A percentile compares a stretch with the other conserved stretches of the same genome.
Evolutionary conservation across 2,113 vertebrate genomes (phyloP).

Genomic region (Zeus faber): DNA sequence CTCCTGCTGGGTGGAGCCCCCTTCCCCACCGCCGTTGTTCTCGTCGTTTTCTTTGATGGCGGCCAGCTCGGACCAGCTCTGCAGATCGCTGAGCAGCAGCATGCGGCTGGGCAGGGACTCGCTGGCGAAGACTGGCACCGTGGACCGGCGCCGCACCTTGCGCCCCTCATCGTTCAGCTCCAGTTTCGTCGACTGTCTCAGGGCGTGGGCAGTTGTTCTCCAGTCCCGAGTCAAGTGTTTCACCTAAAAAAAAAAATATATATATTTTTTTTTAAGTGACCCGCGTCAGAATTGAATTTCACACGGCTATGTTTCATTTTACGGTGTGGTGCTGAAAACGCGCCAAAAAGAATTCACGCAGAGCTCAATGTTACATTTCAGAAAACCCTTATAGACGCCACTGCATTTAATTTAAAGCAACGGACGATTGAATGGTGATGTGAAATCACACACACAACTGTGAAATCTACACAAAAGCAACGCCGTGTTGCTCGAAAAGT

Average conservation of each 20-base stretch:
- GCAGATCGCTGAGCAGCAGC: constrained; percentile 89
- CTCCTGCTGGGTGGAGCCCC: constrained; percentile 78
- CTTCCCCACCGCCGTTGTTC: constrained; percentile 62
- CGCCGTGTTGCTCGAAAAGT: too few relatives aligned
- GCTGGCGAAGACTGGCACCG: constrained; percentile 88
- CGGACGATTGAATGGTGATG: too few relatives aligned
- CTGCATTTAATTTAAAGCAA: too few relatives aligned
- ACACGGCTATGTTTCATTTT: too few relatives aligned
- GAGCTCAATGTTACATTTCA: too few relatives aligned
- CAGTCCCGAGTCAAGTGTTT: constrained; percentile 96
- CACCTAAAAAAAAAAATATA: constrained; percentile 83
- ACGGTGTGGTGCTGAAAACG: too few relatives aligned
- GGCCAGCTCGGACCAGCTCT: constrained; percentile 78
- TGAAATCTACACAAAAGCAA: too few relatives aligned
- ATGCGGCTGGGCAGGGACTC: constrained; percentile 93
- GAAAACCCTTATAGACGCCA: too few relatives aligned
- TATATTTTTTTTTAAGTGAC: too few relatives aligned
- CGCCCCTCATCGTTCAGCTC: constrained; percentile 89
- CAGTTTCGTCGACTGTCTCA: constrained; percentile 83
- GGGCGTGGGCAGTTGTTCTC: constrained; percentile 90
- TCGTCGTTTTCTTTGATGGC: constrained; percentile 52
- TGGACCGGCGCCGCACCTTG: constrained; percentile 86
- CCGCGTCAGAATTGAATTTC: too few relatives aligned
- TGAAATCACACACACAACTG: too few relatives aligned
- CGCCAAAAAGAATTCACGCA: too few relatives aligned